A percentile compares a stretch with the other conserved stretches of the same genome.
Evolutionary conservation across 1,140 invertebrate species (phyloP).

Genomic region (Rhopalosiphum maidis): DNA sequence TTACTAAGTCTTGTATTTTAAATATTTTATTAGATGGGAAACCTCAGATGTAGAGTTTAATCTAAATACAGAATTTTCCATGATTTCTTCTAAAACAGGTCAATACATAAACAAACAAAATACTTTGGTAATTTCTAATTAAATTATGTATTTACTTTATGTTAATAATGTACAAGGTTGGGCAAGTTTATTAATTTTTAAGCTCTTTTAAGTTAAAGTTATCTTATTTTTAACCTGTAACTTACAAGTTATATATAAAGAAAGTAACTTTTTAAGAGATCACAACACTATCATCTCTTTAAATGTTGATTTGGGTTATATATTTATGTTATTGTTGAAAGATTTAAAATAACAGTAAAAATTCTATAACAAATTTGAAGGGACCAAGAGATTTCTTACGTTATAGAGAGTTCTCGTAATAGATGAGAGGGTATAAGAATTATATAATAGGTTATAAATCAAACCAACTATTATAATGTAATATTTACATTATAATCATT

Average conservation of each 20-base stretch:
- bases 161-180: neutral
- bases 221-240: neutral
- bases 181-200: neutral
- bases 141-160: neutral
- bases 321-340: neutral
- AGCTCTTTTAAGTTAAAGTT: neutral
- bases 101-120: neutral
- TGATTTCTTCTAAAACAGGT: neutral
- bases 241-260: neutral
- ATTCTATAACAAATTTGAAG: too few species aligned
- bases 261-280: neutral
- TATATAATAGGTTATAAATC: too few species aligned
- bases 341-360: neutral
- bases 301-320: neutral
- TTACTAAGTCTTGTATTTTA: neutral
- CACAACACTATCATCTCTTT: neutral
- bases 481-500: too few species aligned
- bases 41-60: slow-evolving; percentile 21
- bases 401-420: too few species aligned
- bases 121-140: neutral
- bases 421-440: too few species aligned
- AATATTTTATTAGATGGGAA: slow-evolving; percentile 29
- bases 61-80: neutral
- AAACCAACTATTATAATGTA: too few species aligned
- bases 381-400: too few species aligned